Percentiles rank a stretch among this genome's conserved stretches.
These are phyloP conservation scores for Cladorhizidae sp. DNA, from an alignment of 37 sponge, comb jelly and placozoan species.

Conservation along the genomic window DNA sequence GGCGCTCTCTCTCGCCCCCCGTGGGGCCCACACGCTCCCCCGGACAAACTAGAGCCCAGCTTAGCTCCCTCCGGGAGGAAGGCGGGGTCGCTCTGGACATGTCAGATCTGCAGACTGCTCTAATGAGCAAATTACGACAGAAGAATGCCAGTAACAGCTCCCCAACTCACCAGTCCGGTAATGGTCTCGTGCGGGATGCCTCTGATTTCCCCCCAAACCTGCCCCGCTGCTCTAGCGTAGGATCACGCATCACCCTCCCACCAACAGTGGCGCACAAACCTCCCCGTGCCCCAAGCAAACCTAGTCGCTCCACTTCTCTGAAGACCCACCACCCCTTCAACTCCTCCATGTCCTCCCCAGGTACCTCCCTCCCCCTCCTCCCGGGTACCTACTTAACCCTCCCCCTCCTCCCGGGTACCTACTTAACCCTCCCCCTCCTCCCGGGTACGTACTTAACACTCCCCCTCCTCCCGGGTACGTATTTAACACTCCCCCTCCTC, in stretches of 20 bases:
- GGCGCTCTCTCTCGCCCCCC: conserved; percentile 14
- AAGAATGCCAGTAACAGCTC: not conserved
- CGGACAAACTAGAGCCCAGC: not conserved
- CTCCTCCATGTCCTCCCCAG: too few species aligned
- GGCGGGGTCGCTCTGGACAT: not conserved
- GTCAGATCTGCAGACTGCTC: conserved; percentile 5
- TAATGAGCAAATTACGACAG: conserved; percentile 1
- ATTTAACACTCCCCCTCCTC: too few species aligned
- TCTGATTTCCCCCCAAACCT: not conserved
- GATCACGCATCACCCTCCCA: not conserved
- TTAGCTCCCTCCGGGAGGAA: conserved; percentile 25
- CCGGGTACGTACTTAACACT: too few species aligned
- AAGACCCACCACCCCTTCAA: not conserved
- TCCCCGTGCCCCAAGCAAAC: conserved; percentile 11
- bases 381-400: too few species aligned
- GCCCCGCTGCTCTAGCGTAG: not conserved
- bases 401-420: too few species aligned
- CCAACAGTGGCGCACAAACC: conserved; percentile 29
- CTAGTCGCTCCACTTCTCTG: not conserved
- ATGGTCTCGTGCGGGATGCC: not conserved
- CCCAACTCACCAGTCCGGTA: not conserved
- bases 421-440: too few species aligned
- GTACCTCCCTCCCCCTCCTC: too few species aligned
- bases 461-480: too few species aligned
- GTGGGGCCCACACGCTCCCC: conserved; percentile 15